Base-by-base conservation (phyloP, 1,140 invertebrate genomes). In the Triops longicaudatus region DNA sequence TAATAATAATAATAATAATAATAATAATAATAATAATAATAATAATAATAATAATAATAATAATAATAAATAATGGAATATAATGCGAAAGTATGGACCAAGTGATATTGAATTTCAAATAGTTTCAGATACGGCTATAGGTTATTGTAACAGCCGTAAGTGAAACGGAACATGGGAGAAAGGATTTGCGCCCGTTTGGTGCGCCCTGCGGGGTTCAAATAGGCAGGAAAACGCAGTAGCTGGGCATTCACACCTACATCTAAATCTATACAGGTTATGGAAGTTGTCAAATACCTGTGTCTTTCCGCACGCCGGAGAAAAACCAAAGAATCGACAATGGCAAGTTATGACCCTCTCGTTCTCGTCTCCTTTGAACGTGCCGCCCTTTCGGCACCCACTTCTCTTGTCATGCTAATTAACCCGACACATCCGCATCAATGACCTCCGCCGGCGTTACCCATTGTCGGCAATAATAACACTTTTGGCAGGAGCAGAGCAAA, bases 361-460 rank as follows among this genome's bases (percentile, higher is more conserved):
- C 22, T 63, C 31, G 17, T 9, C 17, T 63, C 50, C 50, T 63
- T 63, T 63, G 50, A 63, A 63, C 50, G 50, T 63, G 50, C 50
- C 50, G 50, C 50, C 31, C 50, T 63, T 63, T 63, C 50, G 50
- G 50, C 50, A 63, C 50, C 50, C 50, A 63, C 50, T 63, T 63
- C 50, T 63, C 50, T 63, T 63, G 50, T 63, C 50, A 63, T 63
- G 50, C 50, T 63, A 63, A 63, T 63, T 63, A 63, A 63, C 50
- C 50, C 50, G 50, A 63, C 50, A 63, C 50, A 63, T 63, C 50
- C 50, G 50, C 50, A 63, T 63, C 50, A 63, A 63, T 63, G 50
- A 63, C 50, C 50, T 63, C 50, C 50, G 50, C 50, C 50, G 50
- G 50, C 50, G 50, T 63, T 63, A 17, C 50, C 50, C 50, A 63